Base-by-base conservation (phyloP, 1,140 invertebrate genomes). In the Scaptomyza hsui region DNA sequence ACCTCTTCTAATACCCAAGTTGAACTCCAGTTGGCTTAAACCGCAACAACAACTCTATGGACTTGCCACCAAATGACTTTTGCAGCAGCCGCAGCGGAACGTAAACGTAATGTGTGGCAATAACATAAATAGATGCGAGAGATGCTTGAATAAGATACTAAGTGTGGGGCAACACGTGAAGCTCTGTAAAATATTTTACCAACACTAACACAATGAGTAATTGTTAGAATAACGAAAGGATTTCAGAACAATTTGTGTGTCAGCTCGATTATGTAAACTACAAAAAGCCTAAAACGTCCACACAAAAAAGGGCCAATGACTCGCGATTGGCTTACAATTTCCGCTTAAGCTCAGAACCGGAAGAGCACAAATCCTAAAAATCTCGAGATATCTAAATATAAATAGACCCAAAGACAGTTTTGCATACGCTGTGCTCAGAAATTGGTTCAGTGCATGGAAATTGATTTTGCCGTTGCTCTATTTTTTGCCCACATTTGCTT, bases 61-160 rank as follows among this genome's bases (percentile, higher is more conserved):
- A 72, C 48, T 48, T 21, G 18, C 7, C 52, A 57, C 4, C 45
- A 64, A 57, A 64, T 65, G 61, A 52, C 52, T 71, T 55, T 68
- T 39, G 35, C 15, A 2, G 10, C 49, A 45, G 49, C 41, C 49
- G 26, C 63, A 68, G 51, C 55, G 49, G 49, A 70, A 68, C 61
- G 57, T 71, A 68, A 68, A 72, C 70, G 70, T 72, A 68, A 68
- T 72, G 63, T 68, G 64, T 71, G 61, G 68, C 65, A 71, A 71
- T 71, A 71, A 65, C 70, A 55, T 59, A 69, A 67, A 68, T 55
- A 56, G 29, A 67, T 67, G 63, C 9, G 9, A 41, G 26, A 16
- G 32, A 29, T 26, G 44, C 55, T 29, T 44, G 24, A 26, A 35
- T 35, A 45, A 63, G 24, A 21, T 45, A n/a, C 32, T n/a, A 3